phyloP scores from a whole-genome alignment of 2,113 vertebrate species.

The Desmodus rotundus region DNA sequence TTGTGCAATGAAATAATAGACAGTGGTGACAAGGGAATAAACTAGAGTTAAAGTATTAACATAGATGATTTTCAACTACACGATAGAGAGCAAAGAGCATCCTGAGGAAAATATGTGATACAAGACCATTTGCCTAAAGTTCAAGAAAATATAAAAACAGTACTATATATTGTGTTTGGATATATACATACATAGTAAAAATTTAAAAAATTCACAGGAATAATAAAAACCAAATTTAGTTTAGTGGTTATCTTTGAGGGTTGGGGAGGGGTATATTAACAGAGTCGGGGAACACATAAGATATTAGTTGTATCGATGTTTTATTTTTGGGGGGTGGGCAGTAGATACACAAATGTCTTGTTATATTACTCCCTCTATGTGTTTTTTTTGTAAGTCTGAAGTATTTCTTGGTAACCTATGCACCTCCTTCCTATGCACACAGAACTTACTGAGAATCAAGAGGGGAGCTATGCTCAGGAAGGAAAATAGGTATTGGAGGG shows the following conservation, averaged over 20 bases:
- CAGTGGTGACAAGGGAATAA: background rate
- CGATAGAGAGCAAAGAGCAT: background rate
- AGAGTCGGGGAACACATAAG: background rate
- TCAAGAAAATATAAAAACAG: conserved; percentile 18
- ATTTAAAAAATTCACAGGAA: background rate
- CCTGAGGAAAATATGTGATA: background rate
- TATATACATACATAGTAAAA: background rate
- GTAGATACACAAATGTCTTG: background rate
- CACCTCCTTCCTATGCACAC: background rate
- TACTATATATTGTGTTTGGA: background rate
- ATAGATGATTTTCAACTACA: background rate
- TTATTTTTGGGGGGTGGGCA: background rate
- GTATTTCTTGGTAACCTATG: background rate
- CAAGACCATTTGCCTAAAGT: background rate
- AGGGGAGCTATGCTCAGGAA: background rate
- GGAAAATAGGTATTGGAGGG: background rate
- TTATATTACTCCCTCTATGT: background rate
- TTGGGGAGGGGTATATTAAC: background rate
- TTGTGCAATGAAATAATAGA: background rate
- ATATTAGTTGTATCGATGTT: background rate
- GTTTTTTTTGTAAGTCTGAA: background rate
- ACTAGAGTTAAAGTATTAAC: background rate
- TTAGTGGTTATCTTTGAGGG: background rate
- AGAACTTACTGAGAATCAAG: background rate
- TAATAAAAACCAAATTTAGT: conserved; percentile 13